Evolutionary conservation across 2,888 invertebrate species (phyloP).

Genomic region (Eudemis profundana): DNA sequence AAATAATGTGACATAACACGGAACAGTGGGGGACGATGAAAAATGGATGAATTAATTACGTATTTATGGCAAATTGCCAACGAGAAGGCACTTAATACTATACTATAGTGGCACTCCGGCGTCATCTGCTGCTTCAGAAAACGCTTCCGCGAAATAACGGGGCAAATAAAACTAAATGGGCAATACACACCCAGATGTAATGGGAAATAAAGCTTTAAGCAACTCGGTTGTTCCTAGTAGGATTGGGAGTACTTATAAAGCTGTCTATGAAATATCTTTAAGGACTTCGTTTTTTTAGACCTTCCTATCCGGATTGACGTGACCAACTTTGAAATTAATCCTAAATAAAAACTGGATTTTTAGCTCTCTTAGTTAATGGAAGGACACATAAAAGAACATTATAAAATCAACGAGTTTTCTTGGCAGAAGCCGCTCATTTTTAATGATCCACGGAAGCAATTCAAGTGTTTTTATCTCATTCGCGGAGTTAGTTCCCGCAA

Average conservation of each 20-base stretch:
- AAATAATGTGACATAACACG: background rate
- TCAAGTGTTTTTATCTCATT: constrained; percentile 22
- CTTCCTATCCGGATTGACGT: no score
- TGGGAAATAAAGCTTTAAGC: constrained; percentile 33
- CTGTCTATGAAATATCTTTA: background rate
- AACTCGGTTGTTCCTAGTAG: constrained; percentile 6
- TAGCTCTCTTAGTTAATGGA: background rate
- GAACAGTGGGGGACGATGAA: background rate
- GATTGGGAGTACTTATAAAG: background rate
- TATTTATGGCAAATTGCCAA: constrained; percentile 6
- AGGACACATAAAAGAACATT: background rate
- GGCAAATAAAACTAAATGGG: constrained; percentile 36
- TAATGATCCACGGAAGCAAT: constrained; percentile 17
- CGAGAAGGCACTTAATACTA: constrained; percentile 5
- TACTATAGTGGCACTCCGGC: constrained; percentile 9
- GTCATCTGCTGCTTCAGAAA: constrained; percentile 27
- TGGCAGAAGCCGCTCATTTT: background rate
- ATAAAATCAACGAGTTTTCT: background rate
- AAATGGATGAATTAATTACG: background rate
- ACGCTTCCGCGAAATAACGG: constrained; percentile 23
- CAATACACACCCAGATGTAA: constrained; percentile 37
- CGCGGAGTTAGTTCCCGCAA: constrained; percentile 24
- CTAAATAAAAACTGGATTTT: background rate
- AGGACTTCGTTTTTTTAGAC: background rate
- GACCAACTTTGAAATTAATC: background rate